Conservation (phyloP, 2,888 invertebrate species). For the Digitonthophagus gazella region DNA sequence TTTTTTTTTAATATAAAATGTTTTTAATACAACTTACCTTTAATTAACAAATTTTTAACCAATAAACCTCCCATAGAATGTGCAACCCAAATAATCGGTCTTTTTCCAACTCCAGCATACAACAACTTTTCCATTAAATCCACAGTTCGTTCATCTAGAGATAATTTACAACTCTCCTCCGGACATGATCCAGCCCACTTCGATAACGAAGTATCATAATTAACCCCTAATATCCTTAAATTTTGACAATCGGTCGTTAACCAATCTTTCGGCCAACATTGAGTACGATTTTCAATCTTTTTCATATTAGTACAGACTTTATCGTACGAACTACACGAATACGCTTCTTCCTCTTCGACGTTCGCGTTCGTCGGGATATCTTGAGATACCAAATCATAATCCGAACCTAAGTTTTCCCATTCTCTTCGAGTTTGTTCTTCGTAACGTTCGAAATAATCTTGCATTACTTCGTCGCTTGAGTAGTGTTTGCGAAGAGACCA, state of each 20-base stretch:
- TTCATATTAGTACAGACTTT: conserved; percentile 8
- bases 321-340: conserved; percentile 31
- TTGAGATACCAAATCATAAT: conserved; percentile 63
- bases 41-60: conserved; percentile 79
- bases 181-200: conserved; percentile 77
- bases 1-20: too few species aligned
- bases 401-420: conserved; percentile 57
- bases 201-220: conserved; percentile 82
- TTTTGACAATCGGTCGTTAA: conserved; percentile 75
- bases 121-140: conserved; percentile 67
- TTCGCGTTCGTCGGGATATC: conserved; percentile 64
- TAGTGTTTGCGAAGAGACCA: background rate
- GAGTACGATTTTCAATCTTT: conserved; percentile 51
- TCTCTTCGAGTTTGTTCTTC: conserved; percentile 56
- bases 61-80: conserved; percentile 97
- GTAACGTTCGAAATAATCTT: conserved; percentile 55
- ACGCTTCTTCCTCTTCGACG: conserved; percentile 49
- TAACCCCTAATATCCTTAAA: conserved; percentile 78
- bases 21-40: conserved; percentile 52
- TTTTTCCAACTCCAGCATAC: conserved; percentile 74
- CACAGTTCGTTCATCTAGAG: conserved; percentile 65
- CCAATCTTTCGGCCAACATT: conserved; percentile 97
- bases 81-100: conserved; percentile 86
- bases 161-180: conserved; percentile 54
- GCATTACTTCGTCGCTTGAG: conserved; percentile 33